phyloP scores from a whole-genome alignment of 2,888 invertebrate species.

The Agrochola circellaris region DNA sequence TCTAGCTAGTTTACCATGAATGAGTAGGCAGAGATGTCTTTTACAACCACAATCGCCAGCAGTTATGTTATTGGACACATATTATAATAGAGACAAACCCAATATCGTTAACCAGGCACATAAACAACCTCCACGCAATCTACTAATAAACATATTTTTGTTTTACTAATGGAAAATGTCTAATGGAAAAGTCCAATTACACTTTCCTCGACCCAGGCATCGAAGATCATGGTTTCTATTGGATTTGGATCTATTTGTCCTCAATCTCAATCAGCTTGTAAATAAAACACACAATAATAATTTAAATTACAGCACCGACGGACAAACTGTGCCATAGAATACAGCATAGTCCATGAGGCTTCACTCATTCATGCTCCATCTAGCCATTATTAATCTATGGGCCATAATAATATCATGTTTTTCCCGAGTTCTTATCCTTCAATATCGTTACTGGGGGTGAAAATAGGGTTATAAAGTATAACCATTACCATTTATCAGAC shows the following conservation, averaged over 20 bases:
- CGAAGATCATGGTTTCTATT: no score
- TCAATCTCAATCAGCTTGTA: neutral
- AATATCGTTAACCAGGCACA: neutral
- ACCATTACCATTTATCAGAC: conserved; percentile 57
- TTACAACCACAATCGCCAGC: no score
- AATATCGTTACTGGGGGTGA: conserved; percentile 58
- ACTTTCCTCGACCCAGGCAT: neutral
- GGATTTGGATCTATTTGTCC: neutral
- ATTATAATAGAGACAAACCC: neutral
- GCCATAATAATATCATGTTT: conserved; percentile 52
- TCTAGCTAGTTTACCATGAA: neutral
- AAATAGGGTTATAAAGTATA: conserved; percentile 58
- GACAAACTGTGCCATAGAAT: neutral
- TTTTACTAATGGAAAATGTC: neutral
- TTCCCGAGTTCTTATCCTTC: conserved; percentile 51
- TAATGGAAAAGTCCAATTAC: neutral
- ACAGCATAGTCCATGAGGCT: neutral
- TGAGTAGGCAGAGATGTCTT: no score
- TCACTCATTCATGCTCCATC: conserved; percentile 16
- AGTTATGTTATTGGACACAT: neutral
- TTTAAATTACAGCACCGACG: neutral
- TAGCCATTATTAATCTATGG: conserved; percentile 22
- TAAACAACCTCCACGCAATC: neutral
- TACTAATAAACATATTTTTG: no score
- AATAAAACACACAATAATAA: neutral